Percentiles rank a stretch among this genome's conserved stretches.
These are phyloP conservation scores for Pristionchus mayeri DNA, from an alignment of 2,888 invertebrate species.

Conservation along the genomic window DNA sequence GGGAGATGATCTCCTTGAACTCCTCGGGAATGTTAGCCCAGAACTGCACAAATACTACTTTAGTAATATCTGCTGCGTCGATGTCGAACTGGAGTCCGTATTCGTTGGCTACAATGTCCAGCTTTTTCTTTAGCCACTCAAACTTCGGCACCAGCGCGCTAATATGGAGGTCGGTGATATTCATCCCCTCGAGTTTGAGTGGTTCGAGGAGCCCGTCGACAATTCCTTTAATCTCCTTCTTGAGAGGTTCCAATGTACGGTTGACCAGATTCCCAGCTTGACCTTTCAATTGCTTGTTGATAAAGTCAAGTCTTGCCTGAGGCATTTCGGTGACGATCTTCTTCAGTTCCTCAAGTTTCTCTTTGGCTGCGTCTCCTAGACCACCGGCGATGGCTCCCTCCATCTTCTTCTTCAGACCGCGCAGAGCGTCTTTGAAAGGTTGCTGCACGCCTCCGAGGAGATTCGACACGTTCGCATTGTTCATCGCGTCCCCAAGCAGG, in stretches of 20 bases:
- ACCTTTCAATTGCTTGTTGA: conserved; percentile 5
- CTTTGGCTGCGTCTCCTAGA: background rate
- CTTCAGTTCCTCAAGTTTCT: background rate
- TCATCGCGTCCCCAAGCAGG: no score
- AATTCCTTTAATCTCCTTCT: background rate
- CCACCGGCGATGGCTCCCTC: background rate
- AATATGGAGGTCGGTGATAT: no score
- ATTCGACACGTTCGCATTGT: background rate
- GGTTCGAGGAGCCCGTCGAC: background rate
- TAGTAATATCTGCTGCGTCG: no score
- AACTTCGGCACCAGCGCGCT: no score
- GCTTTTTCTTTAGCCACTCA: no score
- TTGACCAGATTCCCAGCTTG: background rate
- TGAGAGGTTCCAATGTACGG: background rate
- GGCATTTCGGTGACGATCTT: conserved; percentile 20
- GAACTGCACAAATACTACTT: no score
- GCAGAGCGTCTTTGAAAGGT: background rate
- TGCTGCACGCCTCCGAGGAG: no score
- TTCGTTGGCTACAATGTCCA: no score
- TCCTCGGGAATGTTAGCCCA: no score
- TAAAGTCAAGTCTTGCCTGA: background rate
- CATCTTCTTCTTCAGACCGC: background rate
- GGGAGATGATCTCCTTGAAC: no score
- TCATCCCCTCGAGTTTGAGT: background rate
- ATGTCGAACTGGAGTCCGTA: no score